Conservation (phyloP, 2,113 vertebrate genomes). For the Cyanoliseus patagonus region DNA sequence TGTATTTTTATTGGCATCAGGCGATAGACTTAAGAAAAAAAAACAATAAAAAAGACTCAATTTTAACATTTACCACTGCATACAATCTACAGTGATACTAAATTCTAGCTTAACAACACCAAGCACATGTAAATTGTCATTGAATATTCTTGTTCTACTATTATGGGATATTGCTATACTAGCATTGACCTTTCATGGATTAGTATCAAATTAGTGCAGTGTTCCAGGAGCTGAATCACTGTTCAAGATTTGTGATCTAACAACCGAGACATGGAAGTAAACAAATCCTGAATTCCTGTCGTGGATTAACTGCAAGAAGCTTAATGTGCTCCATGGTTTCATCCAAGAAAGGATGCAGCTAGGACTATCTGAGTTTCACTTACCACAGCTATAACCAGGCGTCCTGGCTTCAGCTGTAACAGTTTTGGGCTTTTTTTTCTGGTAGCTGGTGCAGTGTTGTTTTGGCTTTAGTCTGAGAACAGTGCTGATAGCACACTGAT, state of each 20-base stretch:
- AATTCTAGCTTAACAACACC: not conserved
- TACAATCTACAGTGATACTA: not conserved
- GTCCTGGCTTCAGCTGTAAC: not conserved
- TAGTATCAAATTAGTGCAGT: not conserved
- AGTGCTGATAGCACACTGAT: not conserved
- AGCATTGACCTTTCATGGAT: constrained; percentile 12
- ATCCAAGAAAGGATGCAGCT: not conserved
- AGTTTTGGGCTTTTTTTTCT: not conserved
- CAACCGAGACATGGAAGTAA: not conserved
- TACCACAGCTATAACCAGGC: not conserved
- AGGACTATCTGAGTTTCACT: not conserved
- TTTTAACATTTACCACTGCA: not conserved
- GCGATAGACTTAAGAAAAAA: not conserved
- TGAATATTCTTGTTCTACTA: not conserved
- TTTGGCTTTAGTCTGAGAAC: not conserved
- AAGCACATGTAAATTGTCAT: not conserved
- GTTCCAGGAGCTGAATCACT: not conserved
- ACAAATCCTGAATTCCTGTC: not conserved
- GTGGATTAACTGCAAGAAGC: not conserved
- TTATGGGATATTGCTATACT: not conserved
- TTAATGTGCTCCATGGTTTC: not conserved
- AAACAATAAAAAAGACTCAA: not conserved
- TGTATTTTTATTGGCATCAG: not conserved
- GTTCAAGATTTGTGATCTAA: not conserved
- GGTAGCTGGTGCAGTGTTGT: not conserved